Base-by-base conservation (phyloP, 2,888 invertebrate genomes). In the Stenurella melanura region DNA sequence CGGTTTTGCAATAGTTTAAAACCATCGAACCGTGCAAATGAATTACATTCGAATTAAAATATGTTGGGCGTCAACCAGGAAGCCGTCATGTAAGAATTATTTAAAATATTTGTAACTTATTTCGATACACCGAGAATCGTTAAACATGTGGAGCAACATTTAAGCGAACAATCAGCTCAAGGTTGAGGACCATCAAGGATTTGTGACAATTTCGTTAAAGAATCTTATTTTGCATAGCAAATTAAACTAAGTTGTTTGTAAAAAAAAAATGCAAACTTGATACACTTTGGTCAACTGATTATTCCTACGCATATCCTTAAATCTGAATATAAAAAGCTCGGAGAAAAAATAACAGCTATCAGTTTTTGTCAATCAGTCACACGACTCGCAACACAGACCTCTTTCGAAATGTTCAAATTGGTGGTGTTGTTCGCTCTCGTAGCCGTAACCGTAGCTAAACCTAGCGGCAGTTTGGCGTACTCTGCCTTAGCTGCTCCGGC, bases 381-480 rank as follows among this genome's bases (percentile, higher is more conserved):
- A 11, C 17, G 64, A 64, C 64, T 42, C 18, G 42, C 84, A 82
- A 83, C 85, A 84, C 84, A 86, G 83, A 85, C 83, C 85, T 83
- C 77, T 73, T 78, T 66, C 81, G 86, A 85, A 79, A 87, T 87
- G 87, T 86, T 86, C 83, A 86, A 86, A 82, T 85, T 87, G 84
- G 86, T 87, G 85, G 86, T 87, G 83, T 86, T 93, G 89, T 92
- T 92, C 89, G 92, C 92, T 90, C 89, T 93, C 80, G 89, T 91
- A 86, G 91, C 92, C 81, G 90, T 92, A 34, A 42, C n/a, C 87
- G 93, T 91, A 77, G 91, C 91, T 85, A 93, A 92, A 85, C 90
- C 80, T 84, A 89, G 75, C 74, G 89, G 80, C 86, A 87, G 58
- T 12, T 21, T 76, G 34, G 76, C 73, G 68, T 73, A 72, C 56